Percentiles rank a stretch among this genome's conserved stretches.
Evolutionary conservation across 2,797 vertebrate genomes (phyloP).

Genomic region (Sus cebifrons): DNA sequence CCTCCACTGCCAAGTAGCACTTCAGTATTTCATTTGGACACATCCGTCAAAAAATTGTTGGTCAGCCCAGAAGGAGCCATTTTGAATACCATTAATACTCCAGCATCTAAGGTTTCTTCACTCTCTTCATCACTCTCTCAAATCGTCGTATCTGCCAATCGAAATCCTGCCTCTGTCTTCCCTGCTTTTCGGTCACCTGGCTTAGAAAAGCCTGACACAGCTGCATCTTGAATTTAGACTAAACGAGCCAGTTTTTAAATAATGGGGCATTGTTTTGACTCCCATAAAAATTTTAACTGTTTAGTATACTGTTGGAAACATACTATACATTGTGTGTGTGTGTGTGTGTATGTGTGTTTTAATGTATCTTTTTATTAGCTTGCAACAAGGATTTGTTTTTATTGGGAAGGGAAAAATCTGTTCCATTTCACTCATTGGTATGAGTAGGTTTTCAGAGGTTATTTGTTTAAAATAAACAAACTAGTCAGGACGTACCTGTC

Average conservation of each 20-base stretch:
- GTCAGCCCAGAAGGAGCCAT: conserved; percentile 95
- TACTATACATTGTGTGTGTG: conserved; percentile 78
- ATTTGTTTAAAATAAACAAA: conserved; percentile 79
- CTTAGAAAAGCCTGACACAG: conserved; percentile 91
- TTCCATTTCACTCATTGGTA: conserved; percentile 81
- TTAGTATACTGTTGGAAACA: conserved; percentile 88
- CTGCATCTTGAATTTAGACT: conserved; percentile 90
- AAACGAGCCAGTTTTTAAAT: conserved; percentile 88
- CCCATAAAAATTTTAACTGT: conserved; percentile 87
- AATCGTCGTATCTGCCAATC: conserved; percentile 89
- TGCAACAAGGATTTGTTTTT: conserved; percentile 83
- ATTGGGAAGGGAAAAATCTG: conserved; percentile 74
- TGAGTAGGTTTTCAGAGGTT: conserved; percentile 82
- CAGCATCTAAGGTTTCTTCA: conserved; percentile 89
- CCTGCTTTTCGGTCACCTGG: conserved; percentile 89
- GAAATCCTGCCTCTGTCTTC: conserved; percentile 89
- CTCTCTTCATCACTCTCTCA: conserved; percentile 89
- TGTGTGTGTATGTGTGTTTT: neutral
- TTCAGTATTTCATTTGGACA: conserved; percentile 89
- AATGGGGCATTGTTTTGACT: conserved; percentile 89
- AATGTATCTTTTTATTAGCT: conserved; percentile 82
- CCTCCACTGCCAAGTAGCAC: conserved; percentile 87
- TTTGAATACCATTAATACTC: conserved; percentile 93
- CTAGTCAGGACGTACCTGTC: conserved; percentile 77
- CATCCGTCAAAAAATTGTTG: conserved; percentile 93